These are phyloP conservation scores for Poecilobothrus nobilitatus DNA, from an alignment of 2,888 invertebrate species.

Conservation along the genomic window DNA sequence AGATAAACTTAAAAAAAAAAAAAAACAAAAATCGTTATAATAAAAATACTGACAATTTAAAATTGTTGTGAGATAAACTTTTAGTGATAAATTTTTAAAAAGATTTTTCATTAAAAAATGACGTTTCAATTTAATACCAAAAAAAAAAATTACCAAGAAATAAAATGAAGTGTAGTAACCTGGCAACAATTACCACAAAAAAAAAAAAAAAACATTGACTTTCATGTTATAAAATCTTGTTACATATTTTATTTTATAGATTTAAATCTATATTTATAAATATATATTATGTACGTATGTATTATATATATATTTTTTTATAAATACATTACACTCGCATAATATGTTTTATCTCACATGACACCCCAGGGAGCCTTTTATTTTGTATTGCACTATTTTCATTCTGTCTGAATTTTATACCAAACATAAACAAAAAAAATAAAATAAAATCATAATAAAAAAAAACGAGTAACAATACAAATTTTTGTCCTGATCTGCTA, in stretches of 20 bases:
- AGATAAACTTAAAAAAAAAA: no score
- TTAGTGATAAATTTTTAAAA: no score
- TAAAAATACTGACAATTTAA: no score
- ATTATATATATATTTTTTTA: not conserved
- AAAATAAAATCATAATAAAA: not conserved
- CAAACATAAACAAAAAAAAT: not conserved
- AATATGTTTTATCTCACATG: conserved; percentile 3
- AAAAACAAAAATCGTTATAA: no score
- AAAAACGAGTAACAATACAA: not conserved
- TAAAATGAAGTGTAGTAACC: no score
- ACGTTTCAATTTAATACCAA: no score
- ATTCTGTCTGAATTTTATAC: not conserved
- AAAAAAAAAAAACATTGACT: not conserved
- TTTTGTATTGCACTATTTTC: conserved; percentile 6
- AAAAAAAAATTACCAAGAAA: no score
- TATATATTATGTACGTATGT: not conserved
- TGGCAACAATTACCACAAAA: no score
- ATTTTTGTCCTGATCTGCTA: not conserved
- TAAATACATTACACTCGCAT: not conserved
- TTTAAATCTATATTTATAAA: not conserved
- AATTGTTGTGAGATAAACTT: no score
- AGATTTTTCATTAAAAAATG: no score
- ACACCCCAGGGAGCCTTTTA: conserved; percentile 1
- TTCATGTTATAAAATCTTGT: not conserved
- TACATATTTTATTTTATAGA: not conserved